Evolutionary conservation across 2,113 vertebrate species (phyloP), one percentile per base, ranked within the genome.

Genomic region (Psettodes erumei): DNA sequence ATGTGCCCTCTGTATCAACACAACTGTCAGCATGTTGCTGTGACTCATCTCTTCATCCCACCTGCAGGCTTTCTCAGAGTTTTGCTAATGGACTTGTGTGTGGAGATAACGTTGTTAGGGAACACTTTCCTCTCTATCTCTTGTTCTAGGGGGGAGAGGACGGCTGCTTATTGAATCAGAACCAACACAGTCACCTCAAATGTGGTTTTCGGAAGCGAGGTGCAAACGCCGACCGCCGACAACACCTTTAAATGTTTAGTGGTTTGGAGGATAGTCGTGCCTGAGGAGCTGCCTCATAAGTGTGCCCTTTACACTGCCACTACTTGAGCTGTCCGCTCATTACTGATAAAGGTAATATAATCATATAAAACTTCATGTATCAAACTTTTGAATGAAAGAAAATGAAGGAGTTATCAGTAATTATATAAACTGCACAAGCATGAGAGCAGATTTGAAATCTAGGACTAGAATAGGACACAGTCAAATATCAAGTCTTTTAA

Each of bases 201-300:
- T 68, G 65, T 35, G 23, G 75, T 79, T 79, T 66, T 43, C 47
- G 40, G 21, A n/a, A 53, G 51, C 32, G 16, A 70, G 42, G 33
- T 23, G 5, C n/a, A 47, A 60, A 47, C n/a, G n/a, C n/a, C n/a
- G n/a, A n/a, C n/a, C n/a, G n/a, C 51, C 71, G 28, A 27, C 62
- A 55, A 75, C 33, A 43, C 37, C 38, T 59, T 81, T 42, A 71
- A 68, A 79, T 75, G 72, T 81, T 84, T 45, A 73, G 30, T 63
- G 32, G 35, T 45, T n/a, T 65, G 59, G 40, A 45, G 15, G n/a
- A n/a, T n/a, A n/a, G 56, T 1, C 27, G 54, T 35, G 60, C 27
- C 25, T 1, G 16, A 50, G 42, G 48, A 71, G 70, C 28, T 71
- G 51, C 62, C 71, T 30, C 45, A 54, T 59, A 28, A 30, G 38